Base-by-base conservation (phyloP, 2,113 vertebrate species). In the Ictalurus furcatus region DNA sequence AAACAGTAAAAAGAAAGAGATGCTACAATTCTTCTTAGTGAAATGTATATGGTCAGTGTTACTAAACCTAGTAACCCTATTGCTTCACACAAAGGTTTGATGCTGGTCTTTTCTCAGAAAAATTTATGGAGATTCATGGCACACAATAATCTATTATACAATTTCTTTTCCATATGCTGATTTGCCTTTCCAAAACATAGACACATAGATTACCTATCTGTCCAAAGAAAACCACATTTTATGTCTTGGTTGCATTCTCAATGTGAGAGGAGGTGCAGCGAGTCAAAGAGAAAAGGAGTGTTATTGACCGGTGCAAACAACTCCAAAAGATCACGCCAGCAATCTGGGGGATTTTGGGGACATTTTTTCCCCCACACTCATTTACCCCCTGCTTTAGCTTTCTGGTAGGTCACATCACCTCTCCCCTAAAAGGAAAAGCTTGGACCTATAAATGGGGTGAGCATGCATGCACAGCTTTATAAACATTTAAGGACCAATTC, bases 1-100 rank as follows among this genome's bases (percentile, higher is more conserved):
- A 76, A 59, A 76, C 69, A 86, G 52, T 76, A 21, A n/a, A 76
- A 86, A 76, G 16, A 85, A n/a, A 56, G 48, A 71, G 30, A 74
- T 86, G 85, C 30, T 67, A 54, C 19, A 74, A 52, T 54, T 69
- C 17, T 54, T 56, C 84, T 34, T 52, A 58, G 30, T 21, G n/a
- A 73, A 58, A 25, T 54, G 59, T 58, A 71, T 88, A 34, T 84
- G 80, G 58, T 67, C 25, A 28, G n/a, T n/a, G 12, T 14, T 67
- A 67, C 11, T 30, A 67, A 67, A n/a, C 11, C 5, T 28, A 65
- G 63, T 25, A 65, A 65, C 11, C 63, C 9, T 28, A 30, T 30
- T 6, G 7, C 13, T 17, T 34, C 5, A 5, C 67, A 30, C 67
- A 34, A 71, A 71, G n/a, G n/a, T 69, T 69, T 69, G 13, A n/a